Evolutionary conservation across 2,113 vertebrate species (phyloP).

Genomic region (Rynchops niger): DNA sequence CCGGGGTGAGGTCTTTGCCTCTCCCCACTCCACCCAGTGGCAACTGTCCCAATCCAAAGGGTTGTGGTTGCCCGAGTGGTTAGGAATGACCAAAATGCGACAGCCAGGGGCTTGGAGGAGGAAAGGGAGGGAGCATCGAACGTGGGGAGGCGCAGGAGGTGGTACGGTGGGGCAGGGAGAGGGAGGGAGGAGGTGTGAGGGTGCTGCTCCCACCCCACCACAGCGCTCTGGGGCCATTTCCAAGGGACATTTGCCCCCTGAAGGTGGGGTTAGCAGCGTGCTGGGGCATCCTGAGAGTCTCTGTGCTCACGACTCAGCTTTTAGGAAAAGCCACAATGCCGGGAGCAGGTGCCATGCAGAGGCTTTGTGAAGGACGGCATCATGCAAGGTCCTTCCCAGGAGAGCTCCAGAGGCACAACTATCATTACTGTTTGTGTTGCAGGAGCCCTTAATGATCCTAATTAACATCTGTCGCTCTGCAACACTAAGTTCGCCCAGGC

Average conservation of each 20-base stretch:
- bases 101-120: background rate
- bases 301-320: rapidly evolving
- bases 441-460: constrained; percentile 13
- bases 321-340: background rate
- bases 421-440: background rate
- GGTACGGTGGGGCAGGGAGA: rapidly evolving
- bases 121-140: background rate
- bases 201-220: background rate
- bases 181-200: background rate
- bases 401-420: background rate
- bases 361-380: background rate
- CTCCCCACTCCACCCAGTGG: background rate
- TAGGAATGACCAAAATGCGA: background rate
- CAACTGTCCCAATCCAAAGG: background rate
- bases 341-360: rapidly evolving
- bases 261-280: background rate
- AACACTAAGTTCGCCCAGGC: background rate
- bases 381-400: background rate
- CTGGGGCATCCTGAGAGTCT: background rate
- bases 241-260: background rate
- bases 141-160: rapidly evolving
- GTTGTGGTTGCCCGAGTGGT: background rate
- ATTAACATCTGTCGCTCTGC: background rate
- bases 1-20: rapidly evolving
- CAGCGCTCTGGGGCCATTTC: background rate